Percentiles rank a stretch among this genome's conserved stretches.
phyloP scores from a whole-genome alignment of 2,797 vertebrate genomes.

The Brachymystax lenok region DNA sequence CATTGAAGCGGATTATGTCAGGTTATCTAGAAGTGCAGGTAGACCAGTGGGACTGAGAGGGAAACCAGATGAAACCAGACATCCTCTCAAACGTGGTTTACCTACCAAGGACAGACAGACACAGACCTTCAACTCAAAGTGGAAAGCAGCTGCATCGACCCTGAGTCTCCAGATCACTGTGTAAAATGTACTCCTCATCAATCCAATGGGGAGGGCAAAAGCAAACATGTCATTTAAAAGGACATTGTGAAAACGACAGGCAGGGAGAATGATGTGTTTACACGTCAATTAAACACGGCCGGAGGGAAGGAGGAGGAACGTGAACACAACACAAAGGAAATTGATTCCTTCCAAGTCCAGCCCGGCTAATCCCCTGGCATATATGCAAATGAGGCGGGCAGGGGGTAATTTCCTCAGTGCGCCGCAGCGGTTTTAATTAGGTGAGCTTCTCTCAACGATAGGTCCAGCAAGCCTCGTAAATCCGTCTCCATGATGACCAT shows the following conservation, averaged over 20 bases:
- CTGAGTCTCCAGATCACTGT: neutral
- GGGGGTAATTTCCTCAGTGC: neutral
- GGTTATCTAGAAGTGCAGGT: neutral
- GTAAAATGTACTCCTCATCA: neutral
- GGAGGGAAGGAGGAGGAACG: constrained; percentile 2
- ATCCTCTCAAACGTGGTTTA: neutral
- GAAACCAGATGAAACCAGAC: neutral
- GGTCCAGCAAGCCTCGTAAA: neutral
- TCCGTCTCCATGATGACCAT: neutral
- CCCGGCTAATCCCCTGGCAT: neutral
- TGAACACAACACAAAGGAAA: neutral
- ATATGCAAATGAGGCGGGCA: constrained; percentile 3
- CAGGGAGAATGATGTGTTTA: constrained; percentile 15
- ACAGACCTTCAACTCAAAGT: neutral
- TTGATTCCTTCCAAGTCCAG: no score
- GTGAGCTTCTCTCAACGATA: constrained; percentile 9
- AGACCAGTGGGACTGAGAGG: neutral
- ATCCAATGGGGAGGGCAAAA: neutral
- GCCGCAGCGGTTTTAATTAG: constrained; percentile 1
- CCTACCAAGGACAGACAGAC: neutral
- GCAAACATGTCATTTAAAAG: constrained; percentile 8
- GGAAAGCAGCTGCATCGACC: neutral
- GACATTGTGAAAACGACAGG: neutral
- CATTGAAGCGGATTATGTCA: neutral
- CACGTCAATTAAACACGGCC: constrained; percentile 7